A percentile compares a stretch with the other conserved stretches of the same genome.
phyloP scores from a whole-genome alignment of 1,140 invertebrate genomes.

The Eciton burchellii region DNA sequence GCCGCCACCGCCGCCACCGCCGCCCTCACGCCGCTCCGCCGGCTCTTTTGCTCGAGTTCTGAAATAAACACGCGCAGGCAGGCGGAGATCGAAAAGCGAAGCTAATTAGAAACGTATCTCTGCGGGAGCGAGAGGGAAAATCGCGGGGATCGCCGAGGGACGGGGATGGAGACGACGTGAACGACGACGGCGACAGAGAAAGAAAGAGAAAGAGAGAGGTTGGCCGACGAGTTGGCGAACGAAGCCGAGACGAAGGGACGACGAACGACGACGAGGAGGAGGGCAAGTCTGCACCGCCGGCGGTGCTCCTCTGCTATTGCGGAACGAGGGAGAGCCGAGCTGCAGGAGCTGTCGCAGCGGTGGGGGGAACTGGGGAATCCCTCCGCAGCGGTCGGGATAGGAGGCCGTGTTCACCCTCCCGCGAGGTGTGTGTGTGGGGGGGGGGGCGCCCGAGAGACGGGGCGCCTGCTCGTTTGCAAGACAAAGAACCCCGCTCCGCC shows the following conservation, averaged over 20 bases:
- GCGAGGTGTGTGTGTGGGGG: too few species aligned
- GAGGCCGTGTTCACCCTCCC: slow-evolving; percentile 17
- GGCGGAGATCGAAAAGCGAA: slow-evolving; percentile 75
- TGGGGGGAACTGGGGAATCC: slow-evolving; percentile 36
- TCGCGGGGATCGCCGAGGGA: slow-evolving; percentile 15
- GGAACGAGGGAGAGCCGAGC: slow-evolving; percentile 32
- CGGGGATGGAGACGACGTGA: not conserved
- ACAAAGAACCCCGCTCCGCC: slow-evolving; percentile 79
- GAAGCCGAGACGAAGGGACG: not conserved
- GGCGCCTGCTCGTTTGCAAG: slow-evolving; percentile 81
- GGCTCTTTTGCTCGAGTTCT: slow-evolving; percentile 38
- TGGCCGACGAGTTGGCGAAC: not conserved
- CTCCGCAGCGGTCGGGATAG: slow-evolving; percentile 45
- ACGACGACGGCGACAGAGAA: not conserved
- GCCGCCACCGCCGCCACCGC: not conserved
- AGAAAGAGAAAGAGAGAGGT: slow-evolving; percentile 13
- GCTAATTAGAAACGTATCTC: slow-evolving; percentile 81
- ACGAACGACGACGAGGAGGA: slow-evolving; percentile 29
- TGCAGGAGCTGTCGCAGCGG: slow-evolving; percentile 55
- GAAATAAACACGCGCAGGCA: slow-evolving; percentile 72
- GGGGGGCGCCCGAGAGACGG: too few species aligned
- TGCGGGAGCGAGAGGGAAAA: slow-evolving; percentile 63
- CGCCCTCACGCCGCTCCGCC: slow-evolving; percentile 1
- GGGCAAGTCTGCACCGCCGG: too few species aligned
- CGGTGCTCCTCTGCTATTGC: slow-evolving; percentile 31